Conservation (phyloP, 2,113 vertebrate species). For the Amphiprion ocellaris region DNA sequence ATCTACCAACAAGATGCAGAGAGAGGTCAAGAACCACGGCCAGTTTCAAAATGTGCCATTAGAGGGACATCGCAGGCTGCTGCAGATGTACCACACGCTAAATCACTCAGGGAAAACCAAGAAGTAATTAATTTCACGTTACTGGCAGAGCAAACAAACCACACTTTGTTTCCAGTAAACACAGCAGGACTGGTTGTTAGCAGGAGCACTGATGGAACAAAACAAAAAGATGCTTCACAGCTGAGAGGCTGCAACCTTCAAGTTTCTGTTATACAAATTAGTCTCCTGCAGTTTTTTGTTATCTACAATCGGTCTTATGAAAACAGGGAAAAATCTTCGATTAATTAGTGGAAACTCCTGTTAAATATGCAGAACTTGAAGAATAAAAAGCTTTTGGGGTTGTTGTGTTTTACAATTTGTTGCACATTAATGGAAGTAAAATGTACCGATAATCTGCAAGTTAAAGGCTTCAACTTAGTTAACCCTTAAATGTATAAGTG, state of each 20-base stretch:
- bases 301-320: too few relatives aligned
- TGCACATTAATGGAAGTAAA: too few relatives aligned
- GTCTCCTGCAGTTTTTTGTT: too few relatives aligned
- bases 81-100: neutral
- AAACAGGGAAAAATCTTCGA: too few relatives aligned
- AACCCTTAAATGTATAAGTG: too few relatives aligned
- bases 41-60: neutral
- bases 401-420: too few relatives aligned
- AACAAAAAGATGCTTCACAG: neutral
- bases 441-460: too few relatives aligned
- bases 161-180: slow-evolving; percentile 42
- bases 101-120: slow-evolving; percentile 1
- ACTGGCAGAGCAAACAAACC: slow-evolving; percentile 9
- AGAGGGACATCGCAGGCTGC: neutral
- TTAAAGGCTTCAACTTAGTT: too few relatives aligned
- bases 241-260: neutral
- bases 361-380: too few relatives aligned
- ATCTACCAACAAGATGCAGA: neutral
- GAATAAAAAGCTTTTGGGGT: too few relatives aligned
- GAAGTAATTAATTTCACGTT: slow-evolving; percentile 47
- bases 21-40: neutral
- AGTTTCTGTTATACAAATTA: too few relatives aligned
- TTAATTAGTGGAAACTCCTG: too few relatives aligned
- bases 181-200: slow-evolving; percentile 24
- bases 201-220: neutral